Percentiles rank a stretch among this genome's conserved stretches.
Conservation (phyloP, 1,140 invertebrate genomes). For the Branchinecta lynchi region DNA sequence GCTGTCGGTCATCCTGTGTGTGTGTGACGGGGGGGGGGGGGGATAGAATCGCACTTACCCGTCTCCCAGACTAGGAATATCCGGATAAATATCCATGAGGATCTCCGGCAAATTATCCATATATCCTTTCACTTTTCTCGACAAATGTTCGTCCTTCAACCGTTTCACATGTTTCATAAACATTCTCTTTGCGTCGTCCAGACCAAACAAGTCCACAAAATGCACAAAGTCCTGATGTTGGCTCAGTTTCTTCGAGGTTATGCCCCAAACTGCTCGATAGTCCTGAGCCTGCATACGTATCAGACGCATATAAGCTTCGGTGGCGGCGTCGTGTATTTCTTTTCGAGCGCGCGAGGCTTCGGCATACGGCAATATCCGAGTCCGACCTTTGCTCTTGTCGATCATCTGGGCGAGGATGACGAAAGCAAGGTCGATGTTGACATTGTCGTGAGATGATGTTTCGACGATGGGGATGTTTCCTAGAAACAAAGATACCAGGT, state of each 20-base stretch:
- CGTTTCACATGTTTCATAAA: slow-evolving; percentile 68
- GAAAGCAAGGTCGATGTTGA: slow-evolving; percentile 90
- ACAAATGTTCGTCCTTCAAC: slow-evolving; percentile 67
- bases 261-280: slow-evolving; percentile 69
- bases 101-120: slow-evolving; percentile 62
- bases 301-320: slow-evolving; percentile 67
- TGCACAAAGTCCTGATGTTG: slow-evolving; percentile 75
- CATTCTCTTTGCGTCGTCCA: slow-evolving; percentile 60
- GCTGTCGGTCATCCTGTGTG: no score
- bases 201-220: slow-evolving; percentile 77
- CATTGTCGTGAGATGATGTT: slow-evolving; percentile 89
- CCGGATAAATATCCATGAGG: slow-evolving; percentile 64
- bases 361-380: slow-evolving; percentile 60
- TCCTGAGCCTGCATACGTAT: slow-evolving; percentile 67
- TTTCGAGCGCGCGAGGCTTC: slow-evolving; percentile 72
- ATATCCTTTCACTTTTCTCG: slow-evolving; percentile 60
- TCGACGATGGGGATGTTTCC: slow-evolving; percentile 67
- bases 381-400: slow-evolving; percentile 52
- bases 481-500: slow-evolving; percentile 20
- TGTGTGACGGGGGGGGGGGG: not conserved
- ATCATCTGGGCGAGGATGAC: slow-evolving; percentile 80
- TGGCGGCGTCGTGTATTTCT: slow-evolving; percentile 71
- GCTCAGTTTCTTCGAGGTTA: slow-evolving; percentile 66
- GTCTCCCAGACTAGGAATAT: slow-evolving; percentile 54
- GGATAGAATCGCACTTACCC: slow-evolving; percentile 38